Base-by-base conservation (phyloP, 2,888 invertebrate species). In the Prostheceraeus crozeri region DNA sequence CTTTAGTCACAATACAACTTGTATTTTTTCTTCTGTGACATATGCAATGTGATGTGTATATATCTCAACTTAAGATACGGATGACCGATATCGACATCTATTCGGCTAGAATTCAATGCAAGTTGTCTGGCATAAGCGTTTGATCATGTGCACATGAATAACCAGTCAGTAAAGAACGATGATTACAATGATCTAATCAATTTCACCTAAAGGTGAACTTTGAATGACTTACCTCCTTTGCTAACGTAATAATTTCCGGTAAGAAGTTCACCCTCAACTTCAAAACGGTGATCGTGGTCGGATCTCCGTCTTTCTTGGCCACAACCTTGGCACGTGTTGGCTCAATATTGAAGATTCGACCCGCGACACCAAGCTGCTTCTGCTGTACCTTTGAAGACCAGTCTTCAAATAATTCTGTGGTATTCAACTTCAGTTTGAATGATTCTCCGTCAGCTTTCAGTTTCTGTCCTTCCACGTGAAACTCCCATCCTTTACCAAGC, bases 391-490 rank as follows among this genome's bases (percentile, higher is more conserved):
- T 74, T 60, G 72, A 69, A 1, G 90, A 86, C 98, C 98, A 99
- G 70, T 96, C 94, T 71, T 98, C 93, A 74, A 98, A 98, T 51
- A 98, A 88, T 74, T 91, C 90, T 71, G 89, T 87, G 0, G 94
- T 96, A 72, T 93, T 93, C 35, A 99, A 81, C 76, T 98, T 96
- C 60, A 87, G 80, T 14, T 91, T 85, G 78, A 99, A 98, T 77
- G 91, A 94, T 73, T 98, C 96, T 2, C 96, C 94, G 71, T 96
- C 94, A 2, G 87, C 89, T 77, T 98, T 98, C 60, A 77, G 68
- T 72, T 91, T 90, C 74, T 94, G 91, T 10, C 98, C 98, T 77
- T 98, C 98, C 52, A 96, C 89, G 74, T 99, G 96, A 68, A 89
- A 90, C 76, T 96, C 96, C 98, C 98, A 99, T 35, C 91, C 93